These are phyloP conservation scores for Callyntrura guangdongensis DNA, from an alignment of 2,888 invertebrate genomes.

Conservation along the genomic window DNA sequence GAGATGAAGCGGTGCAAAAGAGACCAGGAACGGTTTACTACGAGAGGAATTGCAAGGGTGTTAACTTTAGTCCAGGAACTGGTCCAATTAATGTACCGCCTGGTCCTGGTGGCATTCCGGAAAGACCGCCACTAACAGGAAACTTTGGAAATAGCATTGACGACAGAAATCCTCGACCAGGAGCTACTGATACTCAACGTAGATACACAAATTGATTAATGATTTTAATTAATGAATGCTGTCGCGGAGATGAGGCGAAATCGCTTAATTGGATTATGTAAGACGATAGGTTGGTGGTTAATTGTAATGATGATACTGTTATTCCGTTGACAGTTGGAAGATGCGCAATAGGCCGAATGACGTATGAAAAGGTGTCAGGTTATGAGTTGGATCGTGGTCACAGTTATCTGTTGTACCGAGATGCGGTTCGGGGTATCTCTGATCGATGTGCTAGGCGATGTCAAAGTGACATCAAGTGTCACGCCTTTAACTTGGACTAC, in stretches of 20 bases:
- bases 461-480: conserved; percentile 86
- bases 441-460: conserved; percentile 86
- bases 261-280: neutral
- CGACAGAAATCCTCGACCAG: conserved; percentile 83
- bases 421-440: conserved; percentile 86
- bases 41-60: conserved; percentile 85
- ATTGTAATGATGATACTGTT: conserved; percentile 19
- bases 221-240: neutral
- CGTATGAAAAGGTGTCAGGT: conserved; percentile 86
- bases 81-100: conserved; percentile 65
- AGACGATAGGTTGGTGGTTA: neutral
- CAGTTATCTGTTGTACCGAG: conserved; percentile 85
- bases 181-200: conserved; percentile 84
- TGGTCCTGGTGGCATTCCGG: conserved; percentile 80
- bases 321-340: conserved; percentile 83
- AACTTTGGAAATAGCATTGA: conserved; percentile 83
- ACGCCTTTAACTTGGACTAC: conserved; percentile 86
- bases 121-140: conserved; percentile 79
- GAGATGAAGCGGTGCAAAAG: conserved; percentile 85
- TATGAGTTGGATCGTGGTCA: conserved; percentile 85
- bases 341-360: conserved; percentile 85
- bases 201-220: conserved; percentile 26
- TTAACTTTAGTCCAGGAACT: conserved; percentile 57
- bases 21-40: conserved; percentile 86
- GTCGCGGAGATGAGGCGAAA: neutral